Conservation (phyloP, 2,113 vertebrate genomes). For the Xenopus borealis region DNA sequence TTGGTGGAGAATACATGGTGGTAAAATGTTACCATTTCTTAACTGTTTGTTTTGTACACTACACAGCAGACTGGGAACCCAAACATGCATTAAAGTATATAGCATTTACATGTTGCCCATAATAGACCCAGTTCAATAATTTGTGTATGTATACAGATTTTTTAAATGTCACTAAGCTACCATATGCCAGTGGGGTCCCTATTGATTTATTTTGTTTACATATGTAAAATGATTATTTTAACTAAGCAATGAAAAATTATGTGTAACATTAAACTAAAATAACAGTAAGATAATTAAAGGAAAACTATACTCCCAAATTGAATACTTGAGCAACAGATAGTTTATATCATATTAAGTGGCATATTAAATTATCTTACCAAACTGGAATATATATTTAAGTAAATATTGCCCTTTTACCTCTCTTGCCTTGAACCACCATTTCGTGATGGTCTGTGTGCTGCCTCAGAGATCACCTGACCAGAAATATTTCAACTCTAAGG, state of each 20-base stretch:
- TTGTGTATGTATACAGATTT: not conserved
- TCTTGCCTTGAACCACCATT: no score
- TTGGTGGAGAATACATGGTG: not conserved
- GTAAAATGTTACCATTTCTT: not conserved
- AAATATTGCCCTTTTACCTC: no score
- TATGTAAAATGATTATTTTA: not conserved
- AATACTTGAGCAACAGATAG: no score
- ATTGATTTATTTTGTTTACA: not conserved
- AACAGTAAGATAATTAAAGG: no score
- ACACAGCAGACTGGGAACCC: not conserved
- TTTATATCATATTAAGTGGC: no score
- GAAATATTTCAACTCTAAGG: no score
- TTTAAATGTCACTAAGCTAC: not conserved
- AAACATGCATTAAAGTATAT: not conserved
- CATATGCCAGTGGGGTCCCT: not conserved
- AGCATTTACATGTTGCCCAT: not conserved
- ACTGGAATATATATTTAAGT: no score
- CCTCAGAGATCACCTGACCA: no score
- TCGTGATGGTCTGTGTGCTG: no score
- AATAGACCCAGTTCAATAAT: not conserved
- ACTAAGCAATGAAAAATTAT: not conserved
- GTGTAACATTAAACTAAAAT: no score
- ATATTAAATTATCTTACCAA: no score
- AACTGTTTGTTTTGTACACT: not conserved
- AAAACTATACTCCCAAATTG: no score